These are phyloP conservation scores for Paradisaea rubra DNA, from an alignment of 2,113 vertebrate species.

Conservation along the genomic window DNA sequence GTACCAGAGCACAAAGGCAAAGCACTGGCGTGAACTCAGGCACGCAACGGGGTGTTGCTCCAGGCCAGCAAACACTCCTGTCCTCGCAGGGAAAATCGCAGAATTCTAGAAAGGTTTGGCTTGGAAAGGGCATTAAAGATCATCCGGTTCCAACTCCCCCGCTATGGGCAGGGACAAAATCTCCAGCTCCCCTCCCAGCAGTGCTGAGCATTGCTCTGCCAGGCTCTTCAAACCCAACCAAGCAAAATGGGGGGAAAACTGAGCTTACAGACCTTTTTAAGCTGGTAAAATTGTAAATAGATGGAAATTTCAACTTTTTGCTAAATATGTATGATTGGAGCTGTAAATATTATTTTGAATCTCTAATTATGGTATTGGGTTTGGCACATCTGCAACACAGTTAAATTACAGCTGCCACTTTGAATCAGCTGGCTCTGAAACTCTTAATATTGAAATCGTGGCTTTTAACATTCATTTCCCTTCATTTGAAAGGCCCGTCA, in stretches of 20 bases:
- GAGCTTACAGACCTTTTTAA: background rate
- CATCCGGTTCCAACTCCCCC: background rate
- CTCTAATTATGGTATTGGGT: background rate
- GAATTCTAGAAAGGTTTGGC: background rate
- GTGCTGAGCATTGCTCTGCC: background rate
- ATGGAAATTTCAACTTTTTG: background rate
- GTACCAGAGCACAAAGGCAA: background rate
- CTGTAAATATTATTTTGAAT: background rate
- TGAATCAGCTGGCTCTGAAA: background rate
- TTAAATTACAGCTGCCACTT: background rate
- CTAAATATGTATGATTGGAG: background rate
- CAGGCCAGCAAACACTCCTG: background rate
- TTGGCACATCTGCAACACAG: background rate
- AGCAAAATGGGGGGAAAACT: background rate
- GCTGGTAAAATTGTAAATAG: background rate
- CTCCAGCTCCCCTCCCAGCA: background rate
- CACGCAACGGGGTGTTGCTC: background rate
- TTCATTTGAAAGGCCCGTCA: fast-evolving
- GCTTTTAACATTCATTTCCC: background rate
- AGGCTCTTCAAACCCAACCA: background rate
- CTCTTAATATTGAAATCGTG: background rate
- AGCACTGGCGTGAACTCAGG: background rate
- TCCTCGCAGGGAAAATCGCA: background rate
- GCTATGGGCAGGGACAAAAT: background rate
- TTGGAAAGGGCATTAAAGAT: background rate